Evolutionary conservation across 2,113 vertebrate genomes (phyloP), one percentile per base, ranked within the genome.

Genomic region (Otocyon megalotis): DNA sequence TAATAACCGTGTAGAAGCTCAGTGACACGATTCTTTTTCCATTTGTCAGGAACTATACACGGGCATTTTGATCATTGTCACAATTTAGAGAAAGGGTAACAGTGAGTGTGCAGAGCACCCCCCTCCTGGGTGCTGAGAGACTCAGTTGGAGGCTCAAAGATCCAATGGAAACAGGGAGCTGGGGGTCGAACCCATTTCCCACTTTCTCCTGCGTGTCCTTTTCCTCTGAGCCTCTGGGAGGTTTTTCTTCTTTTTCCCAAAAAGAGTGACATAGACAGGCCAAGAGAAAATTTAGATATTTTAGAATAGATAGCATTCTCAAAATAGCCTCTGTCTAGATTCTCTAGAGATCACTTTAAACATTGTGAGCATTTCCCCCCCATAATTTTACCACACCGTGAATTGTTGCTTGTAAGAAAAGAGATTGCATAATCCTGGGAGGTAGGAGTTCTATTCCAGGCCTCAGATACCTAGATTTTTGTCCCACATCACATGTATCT

Each of bases 51-150:
- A 92, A 56, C 54, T 37, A 20, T 90, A 50, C 65, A 82, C n/a
- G 92, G 26, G 58, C 63, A 62, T 79, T 92, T 93, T 93, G 82
- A 92, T 97, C 92, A 96, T 8, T 74, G 90, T 96, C 93, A 82
- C 95, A 85, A 24, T 93, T 89, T 65, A 72, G 92, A 93, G 80
- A 93, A 43, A 19, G 67, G 54, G 48, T 81, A 90, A 92, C 58
- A 88, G 43, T 80, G 80, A 88, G 63, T 80, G 37, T 56, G 16
- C 53, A 58, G 67, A 88, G 63, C 56, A 77, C 43, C 17, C 30
- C 67, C 28, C 54, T 85, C 74, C 53, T 28, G 54, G 20, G 43
- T 24, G 10, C 17, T 24, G 60, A 81, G 37, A 69, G 17, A 83
- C 83, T 84, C 85, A 94, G 58, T 50, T 56, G 43, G 62, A 81